phyloP scores from a whole-genome alignment of 2,113 vertebrate genomes.

The Mormyrus iriodes region DNA sequence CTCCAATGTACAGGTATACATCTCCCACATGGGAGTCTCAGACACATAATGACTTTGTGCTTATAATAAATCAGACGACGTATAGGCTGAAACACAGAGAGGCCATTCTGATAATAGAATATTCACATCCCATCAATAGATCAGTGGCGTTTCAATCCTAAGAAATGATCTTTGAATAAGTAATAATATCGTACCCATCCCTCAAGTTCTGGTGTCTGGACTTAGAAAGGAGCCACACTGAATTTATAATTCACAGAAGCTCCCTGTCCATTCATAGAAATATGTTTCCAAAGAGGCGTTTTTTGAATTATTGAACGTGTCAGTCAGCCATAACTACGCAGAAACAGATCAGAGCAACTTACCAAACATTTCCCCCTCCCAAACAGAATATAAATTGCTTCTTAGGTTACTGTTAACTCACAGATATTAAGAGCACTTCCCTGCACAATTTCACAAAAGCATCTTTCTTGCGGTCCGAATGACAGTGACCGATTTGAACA shows the following conservation, averaged over 20 bases:
- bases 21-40: not conserved
- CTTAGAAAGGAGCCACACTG: slow-evolving; percentile 28
- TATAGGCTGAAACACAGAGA: not conserved
- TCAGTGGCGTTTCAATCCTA: slow-evolving; percentile 46
- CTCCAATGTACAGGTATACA: not conserved
- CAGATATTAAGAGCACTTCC: not conserved
- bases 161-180: slow-evolving; percentile 48
- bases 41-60: not conserved
- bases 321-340: not conserved
- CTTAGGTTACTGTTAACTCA: not conserved
- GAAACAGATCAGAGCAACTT: not conserved
- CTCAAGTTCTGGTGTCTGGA: slow-evolving; percentile 40
- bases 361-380: not conserved
- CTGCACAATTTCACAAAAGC: not conserved
- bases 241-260: not conserved
- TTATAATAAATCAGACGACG: not conserved
- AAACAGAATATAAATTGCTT: not conserved
- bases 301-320: not conserved
- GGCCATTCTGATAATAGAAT: slow-evolving; percentile 31
- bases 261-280: slow-evolving; percentile 1
- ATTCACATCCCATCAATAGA: slow-evolving; percentile 47
- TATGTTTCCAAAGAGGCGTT: not conserved
- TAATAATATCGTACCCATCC: slow-evolving; percentile 38
- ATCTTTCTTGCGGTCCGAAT: not conserved
- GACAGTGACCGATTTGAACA: not conserved